Evolutionary conservation across 2,113 vertebrate species (phyloP).

Genomic region (Podocnemis expansa): DNA sequence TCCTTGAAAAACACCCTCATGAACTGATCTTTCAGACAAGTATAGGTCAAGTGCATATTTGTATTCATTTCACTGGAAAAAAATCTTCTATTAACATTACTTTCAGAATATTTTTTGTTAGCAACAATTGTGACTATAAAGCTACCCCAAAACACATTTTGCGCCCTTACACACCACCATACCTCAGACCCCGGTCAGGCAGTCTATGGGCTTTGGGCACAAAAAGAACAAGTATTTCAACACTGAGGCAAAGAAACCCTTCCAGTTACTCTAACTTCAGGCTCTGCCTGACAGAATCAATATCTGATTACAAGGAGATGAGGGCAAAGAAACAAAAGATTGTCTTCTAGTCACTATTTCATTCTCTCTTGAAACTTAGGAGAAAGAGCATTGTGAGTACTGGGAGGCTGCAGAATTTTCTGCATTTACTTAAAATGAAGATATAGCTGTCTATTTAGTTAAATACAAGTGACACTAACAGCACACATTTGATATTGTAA

Average conservation of each 20-base stretch:
- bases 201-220: accelerated
- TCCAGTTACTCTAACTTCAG: neutral
- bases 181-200: neutral
- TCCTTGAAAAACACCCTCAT: neutral
- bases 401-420: neutral
- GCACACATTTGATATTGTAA: neutral
- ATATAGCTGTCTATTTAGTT: neutral
- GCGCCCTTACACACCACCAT: neutral
- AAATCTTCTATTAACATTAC: constrained; percentile 22
- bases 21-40: constrained; percentile 6
- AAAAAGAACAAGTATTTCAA: neutral
- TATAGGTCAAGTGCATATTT: neutral
- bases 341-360: neutral
- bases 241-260: accelerated
- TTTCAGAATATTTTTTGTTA: constrained; percentile 24
- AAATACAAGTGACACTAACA: neutral
- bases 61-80: constrained; percentile 12
- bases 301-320: neutral
- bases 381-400: accelerated
- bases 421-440: accelerated
- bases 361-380: accelerated
- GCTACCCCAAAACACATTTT: neutral
- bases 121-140: neutral
- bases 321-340: neutral
- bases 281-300: neutral